Evolutionary conservation across 2,797 vertebrate genomes (phyloP).

Genomic region (Odontamblyopus rebecca): DNA sequence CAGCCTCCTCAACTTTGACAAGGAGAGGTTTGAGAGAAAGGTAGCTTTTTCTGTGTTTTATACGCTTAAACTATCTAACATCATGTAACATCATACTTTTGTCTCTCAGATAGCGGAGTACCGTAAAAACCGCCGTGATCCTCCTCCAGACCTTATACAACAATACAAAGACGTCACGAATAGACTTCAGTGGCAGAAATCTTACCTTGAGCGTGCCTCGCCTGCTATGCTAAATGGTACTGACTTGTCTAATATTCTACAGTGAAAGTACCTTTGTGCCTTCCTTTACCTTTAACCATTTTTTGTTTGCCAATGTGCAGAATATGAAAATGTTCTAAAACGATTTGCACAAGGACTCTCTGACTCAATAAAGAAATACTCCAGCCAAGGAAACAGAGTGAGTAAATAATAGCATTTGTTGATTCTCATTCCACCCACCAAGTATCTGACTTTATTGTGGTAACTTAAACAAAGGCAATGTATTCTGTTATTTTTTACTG

Average conservation of each 20-base stretch:
- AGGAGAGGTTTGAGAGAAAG: constrained; percentile 86
- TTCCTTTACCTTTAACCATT: constrained; percentile 1
- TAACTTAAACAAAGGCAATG: neutral
- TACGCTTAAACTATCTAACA: neutral
- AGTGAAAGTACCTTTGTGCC: neutral
- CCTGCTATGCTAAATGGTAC: constrained; percentile 55
- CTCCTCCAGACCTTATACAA: constrained; percentile 79
- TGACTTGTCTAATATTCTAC: neutral
- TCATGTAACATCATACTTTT: constrained; percentile 12
- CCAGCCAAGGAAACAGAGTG: constrained; percentile 87
- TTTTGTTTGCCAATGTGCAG: constrained; percentile 58
- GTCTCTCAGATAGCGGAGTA: constrained; percentile 79
- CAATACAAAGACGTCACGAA: constrained; percentile 81
- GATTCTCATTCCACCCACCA: neutral
- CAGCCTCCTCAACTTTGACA: constrained; percentile 85
- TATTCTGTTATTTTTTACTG: too few species aligned
- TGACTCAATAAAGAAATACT: constrained; percentile 84
- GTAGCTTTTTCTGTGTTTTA: constrained; percentile 49
- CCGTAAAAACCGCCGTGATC: constrained; percentile 74
- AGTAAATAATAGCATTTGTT: constrained; percentile 18
- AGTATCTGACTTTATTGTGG: neutral
- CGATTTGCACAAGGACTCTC: constrained; percentile 81
- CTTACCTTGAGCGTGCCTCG: constrained; percentile 80
- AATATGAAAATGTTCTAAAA: constrained; percentile 82
- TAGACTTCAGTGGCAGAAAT: constrained; percentile 85